These are phyloP conservation scores for Lasioglossum morio DNA, from an alignment of 2,888 invertebrate genomes.

Conservation along the genomic window DNA sequence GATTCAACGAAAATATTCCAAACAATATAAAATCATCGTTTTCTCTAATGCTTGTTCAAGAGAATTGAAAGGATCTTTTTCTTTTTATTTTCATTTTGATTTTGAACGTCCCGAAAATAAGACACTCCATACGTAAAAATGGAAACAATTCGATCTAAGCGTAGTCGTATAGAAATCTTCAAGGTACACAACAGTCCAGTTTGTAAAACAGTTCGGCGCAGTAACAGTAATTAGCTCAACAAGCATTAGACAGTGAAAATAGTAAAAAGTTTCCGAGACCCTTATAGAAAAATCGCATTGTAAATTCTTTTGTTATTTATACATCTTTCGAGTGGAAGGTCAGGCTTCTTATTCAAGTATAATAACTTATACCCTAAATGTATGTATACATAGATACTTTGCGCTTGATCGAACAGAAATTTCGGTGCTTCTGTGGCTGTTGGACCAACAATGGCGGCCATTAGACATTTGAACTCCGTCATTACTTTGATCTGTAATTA, in stretches of 20 bases:
- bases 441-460: neutral
- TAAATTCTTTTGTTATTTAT: slow-evolving; percentile 55
- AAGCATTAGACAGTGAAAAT: slow-evolving; percentile 21
- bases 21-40: neutral
- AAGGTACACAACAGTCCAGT: neutral
- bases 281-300: slow-evolving; percentile 48
- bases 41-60: neutral
- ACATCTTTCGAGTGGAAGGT: slow-evolving; percentile 54
- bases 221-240: slow-evolving; percentile 3
- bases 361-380: slow-evolving; percentile 58
- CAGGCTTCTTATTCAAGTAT: slow-evolving; percentile 47
- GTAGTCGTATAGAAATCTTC: slow-evolving; percentile 33
- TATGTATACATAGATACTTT: slow-evolving; percentile 47
- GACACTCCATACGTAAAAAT: slow-evolving; percentile 1
- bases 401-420: slow-evolving; percentile 58
- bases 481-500: neutral
- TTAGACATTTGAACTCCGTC: neutral
- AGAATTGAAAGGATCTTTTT: neutral
- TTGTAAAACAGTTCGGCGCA: slow-evolving; percentile 32
- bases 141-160: slow-evolving; percentile 40
- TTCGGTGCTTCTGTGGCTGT: slow-evolving; percentile 50
- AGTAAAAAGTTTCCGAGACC: slow-evolving; percentile 33
- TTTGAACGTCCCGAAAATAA: slow-evolving; percentile 17
- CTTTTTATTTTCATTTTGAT: neutral
- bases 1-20: neutral